Percentiles rank a stretch among this genome's conserved stretches.
Conservation (phyloP, 2,113 vertebrate genomes). For the Probosciger aterrimus region DNA sequence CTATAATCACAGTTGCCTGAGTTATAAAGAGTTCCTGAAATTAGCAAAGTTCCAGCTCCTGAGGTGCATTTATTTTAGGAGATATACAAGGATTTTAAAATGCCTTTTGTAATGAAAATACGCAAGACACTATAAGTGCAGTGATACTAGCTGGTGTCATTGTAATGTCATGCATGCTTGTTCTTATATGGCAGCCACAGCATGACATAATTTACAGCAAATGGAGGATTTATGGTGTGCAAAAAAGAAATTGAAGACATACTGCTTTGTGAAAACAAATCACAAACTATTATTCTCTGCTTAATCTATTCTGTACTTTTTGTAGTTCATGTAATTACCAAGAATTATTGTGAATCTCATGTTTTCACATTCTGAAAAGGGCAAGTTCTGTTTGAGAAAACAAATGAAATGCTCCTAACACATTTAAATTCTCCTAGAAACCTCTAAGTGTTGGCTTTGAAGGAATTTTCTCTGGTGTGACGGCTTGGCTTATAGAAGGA, state of each 20-base stretch:
- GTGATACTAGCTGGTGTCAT: background rate
- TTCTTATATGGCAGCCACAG: background rate
- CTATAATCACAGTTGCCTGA: background rate
- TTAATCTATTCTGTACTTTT: background rate
- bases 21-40: background rate
- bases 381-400: background rate
- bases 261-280: background rate
- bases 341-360: background rate
- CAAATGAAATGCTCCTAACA: background rate
- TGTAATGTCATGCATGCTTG: background rate
- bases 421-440: background rate
- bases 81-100: background rate
- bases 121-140: background rate
- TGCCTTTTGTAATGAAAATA: background rate
- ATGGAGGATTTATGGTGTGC: background rate
- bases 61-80: background rate
- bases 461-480: background rate
- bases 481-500: background rate
- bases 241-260: background rate
- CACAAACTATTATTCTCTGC: background rate
- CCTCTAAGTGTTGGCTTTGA: background rate
- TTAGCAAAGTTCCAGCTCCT: background rate
- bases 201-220: background rate
- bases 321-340: background rate
- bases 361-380: background rate